Percentiles rank a stretch among this genome's conserved stretches.
Evolutionary conservation across 37 sponge, comb jelly and placozoan species (phyloP).

Genomic region (Aplysina aerophoba): DNA sequence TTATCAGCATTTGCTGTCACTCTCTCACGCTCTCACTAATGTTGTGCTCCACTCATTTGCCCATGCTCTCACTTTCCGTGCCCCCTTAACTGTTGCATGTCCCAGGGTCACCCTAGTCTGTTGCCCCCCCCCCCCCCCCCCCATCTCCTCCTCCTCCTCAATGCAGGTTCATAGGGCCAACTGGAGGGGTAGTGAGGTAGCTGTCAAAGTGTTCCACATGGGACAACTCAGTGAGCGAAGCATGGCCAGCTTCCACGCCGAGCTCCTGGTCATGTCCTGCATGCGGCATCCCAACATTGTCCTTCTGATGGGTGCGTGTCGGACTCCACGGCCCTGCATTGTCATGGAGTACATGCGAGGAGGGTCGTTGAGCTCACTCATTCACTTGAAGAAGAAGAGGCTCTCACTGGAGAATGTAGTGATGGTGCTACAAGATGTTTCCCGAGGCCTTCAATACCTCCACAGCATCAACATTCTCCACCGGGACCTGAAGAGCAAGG

Average conservation of each 20-base stretch:
- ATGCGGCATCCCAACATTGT: constrained; percentile 89
- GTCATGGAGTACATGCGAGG: constrained; percentile 86
- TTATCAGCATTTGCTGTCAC: too few relatives aligned
- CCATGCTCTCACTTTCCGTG: too few relatives aligned
- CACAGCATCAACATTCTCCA: constrained; percentile 88
- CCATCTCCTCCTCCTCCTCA: too few relatives aligned
- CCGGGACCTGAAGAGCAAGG: constrained; percentile 67
- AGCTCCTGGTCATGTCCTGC: constrained; percentile 83
- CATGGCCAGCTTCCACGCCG: constrained; percentile 64
- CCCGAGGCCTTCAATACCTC: constrained; percentile 82
- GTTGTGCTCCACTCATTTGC: too few relatives aligned
- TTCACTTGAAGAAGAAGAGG: constrained; percentile 40
- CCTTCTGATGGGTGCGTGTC: constrained; percentile 85
- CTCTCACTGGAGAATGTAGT: constrained; percentile 32
- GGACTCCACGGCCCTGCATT: constrained; percentile 72
- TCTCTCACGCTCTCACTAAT: too few relatives aligned
- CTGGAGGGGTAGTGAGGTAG: constrained; percentile 77
- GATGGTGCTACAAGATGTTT: constrained; percentile 49
- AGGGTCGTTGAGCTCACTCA: constrained; percentile 61
- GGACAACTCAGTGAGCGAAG: constrained; percentile 55
- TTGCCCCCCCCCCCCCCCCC: too few relatives aligned
- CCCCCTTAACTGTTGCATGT: too few relatives aligned
- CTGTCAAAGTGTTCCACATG: constrained; percentile 65
- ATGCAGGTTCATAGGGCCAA: constrained; percentile 49
- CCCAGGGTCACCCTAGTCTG: too few relatives aligned